Base-by-base conservation (phyloP, 30 jellyfish, hydroid and myxozoan genomes). In the Chrysaora quinquecirrha region DNA sequence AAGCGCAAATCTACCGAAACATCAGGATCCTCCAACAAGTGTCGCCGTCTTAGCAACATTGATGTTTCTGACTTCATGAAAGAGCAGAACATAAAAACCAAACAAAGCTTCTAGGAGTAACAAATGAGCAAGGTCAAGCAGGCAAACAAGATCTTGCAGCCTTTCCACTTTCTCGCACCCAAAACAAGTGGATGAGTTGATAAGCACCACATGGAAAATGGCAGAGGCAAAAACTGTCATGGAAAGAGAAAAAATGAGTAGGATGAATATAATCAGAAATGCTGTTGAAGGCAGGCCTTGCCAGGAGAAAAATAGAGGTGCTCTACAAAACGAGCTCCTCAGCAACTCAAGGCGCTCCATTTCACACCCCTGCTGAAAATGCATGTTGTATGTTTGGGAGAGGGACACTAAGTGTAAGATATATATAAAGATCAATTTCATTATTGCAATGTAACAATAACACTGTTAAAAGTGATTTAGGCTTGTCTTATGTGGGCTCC, bases 91-190 rank as follows among this genome's bases (percentile, higher is more conserved):
- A 77, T 61, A 19, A 67, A 32, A 25, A 24, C 21, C 24, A 1
- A 0, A 80, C 52, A 9, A 30, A 38, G 10, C 78, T 80, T 0
- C 49, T 80, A 34, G 87, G 80, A 9, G 78, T 66, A 24, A 89
- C 90, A n/a, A 67, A 80, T 33, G 87, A 33, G 30, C 78, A 60
- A 66, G 43, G 22, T 0, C 47, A 50, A 1, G 75, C 47, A 65
- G 90, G 90, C 68, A 64, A 80, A 25, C 35, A 65, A 14, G 90
- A 66, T 71, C 87, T 80, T 10, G 87, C 87, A 32, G 87, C 52
- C 21, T 80, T 30, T 48, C 18, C 25, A 4, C 22, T 80, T 7
- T n/a, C 78, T 4, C 30, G 86, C 20, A 56, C 11, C 67, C 84
- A 27, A 35, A 2, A 27, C 46, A 25, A 12, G 20, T 80, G 31